A percentile compares a stretch with the other conserved stretches of the same genome.
Conservation (phyloP, 2,797 vertebrate species). For the Paratrypauchen microcephalus region DNA sequence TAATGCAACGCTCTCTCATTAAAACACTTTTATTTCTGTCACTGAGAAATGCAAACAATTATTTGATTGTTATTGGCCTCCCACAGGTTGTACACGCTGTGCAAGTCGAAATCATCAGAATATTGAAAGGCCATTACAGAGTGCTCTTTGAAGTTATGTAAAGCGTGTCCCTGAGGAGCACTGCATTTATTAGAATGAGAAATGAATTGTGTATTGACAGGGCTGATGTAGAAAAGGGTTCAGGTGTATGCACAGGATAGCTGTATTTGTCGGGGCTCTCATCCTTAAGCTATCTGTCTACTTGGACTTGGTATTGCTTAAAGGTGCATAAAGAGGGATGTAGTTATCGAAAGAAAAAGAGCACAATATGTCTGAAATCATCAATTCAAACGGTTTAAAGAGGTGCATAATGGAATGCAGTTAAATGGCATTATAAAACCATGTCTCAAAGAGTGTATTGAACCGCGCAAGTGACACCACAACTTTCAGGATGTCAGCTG, state of each 20-base stretch:
- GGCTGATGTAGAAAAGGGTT: conserved; percentile 25
- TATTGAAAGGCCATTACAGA: conserved; percentile 33
- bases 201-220: conserved; percentile 6
- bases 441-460: background rate
- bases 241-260: conserved; percentile 26
- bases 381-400: background rate
- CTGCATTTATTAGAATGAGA: conserved; percentile 23
- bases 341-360: background rate
- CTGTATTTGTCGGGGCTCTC: conserved; percentile 54
- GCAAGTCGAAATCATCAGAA: conserved; percentile 31
- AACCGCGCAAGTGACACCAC: background rate
- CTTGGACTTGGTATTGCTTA: conserved; percentile 37
- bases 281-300: conserved; percentile 35
- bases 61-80: conserved; percentile 63
- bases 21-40: conserved; percentile 45
- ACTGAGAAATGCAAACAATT: conserved; percentile 59
- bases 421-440: background rate
- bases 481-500: background rate
- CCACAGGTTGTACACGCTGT: conserved; percentile 55
- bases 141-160: conserved; percentile 20
- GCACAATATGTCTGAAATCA: background rate
- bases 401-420: background rate
- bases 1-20: conserved; percentile 52
- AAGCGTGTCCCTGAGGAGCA: conserved; percentile 21
- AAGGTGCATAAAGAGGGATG: conserved; percentile 5